Evolutionary conservation across 2,113 vertebrate genomes (phyloP).

Genomic region (Caranx melampygus): DNA sequence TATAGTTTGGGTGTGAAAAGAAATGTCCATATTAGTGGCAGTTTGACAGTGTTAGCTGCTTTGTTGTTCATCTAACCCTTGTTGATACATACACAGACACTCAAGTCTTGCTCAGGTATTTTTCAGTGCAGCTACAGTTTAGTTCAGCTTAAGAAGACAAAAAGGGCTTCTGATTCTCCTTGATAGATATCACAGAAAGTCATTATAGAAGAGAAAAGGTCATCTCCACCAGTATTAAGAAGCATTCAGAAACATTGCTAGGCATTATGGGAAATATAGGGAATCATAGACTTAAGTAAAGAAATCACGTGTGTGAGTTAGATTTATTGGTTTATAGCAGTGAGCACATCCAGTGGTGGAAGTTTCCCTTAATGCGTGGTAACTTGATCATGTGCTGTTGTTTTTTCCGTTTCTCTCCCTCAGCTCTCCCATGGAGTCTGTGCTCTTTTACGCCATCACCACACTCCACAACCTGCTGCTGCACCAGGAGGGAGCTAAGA

Average conservation of each 20-base stretch:
- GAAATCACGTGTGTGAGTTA: too few relatives aligned
- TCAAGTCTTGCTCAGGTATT: background rate
- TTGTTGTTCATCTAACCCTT: background rate
- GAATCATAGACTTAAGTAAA: background rate
- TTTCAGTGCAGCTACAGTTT: background rate
- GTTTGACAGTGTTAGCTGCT: background rate
- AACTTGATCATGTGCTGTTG: background rate
- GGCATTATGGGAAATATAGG: background rate
- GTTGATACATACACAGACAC: background rate
- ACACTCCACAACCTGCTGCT: constrained; percentile 98
- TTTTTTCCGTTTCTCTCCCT: background rate
- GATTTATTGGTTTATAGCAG: background rate
- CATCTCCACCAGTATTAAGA: background rate
- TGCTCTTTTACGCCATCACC: constrained; percentile 98
- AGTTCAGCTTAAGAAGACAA: background rate
- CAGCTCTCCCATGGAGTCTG: constrained; percentile 95
- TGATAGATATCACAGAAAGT: background rate
- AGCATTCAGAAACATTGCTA: too few relatives aligned
- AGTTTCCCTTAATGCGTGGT: background rate
- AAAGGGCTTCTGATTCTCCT: background rate
- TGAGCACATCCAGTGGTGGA: background rate
- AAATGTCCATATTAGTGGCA: background rate
- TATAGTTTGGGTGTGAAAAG: background rate
- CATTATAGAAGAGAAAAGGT: background rate
- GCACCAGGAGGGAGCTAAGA: constrained; percentile 97